Evolutionary conservation across 1,140 invertebrate genomes (phyloP), one percentile per base, ranked within the genome.

Genomic region (Bicyclus anynana): DNA sequence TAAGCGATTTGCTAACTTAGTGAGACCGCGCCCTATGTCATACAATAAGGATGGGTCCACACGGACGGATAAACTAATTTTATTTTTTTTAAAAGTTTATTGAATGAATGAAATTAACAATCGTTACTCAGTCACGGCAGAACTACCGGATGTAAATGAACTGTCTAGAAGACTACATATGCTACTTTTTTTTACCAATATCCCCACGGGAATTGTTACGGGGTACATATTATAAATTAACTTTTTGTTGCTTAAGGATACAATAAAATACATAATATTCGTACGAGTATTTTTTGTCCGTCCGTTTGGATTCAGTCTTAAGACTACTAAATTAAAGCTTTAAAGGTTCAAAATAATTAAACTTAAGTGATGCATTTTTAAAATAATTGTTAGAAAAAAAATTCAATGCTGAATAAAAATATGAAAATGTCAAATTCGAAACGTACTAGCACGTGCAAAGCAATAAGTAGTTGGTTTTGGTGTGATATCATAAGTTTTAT

Each of bases 261-360:
- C n/a, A n/a, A n/a, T n/a, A n/a, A n/a, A n/a, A n/a, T n/a, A n/a
- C n/a, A n/a, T n/a, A n/a, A n/a, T n/a, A n/a, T n/a, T n/a, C n/a
- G n/a, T n/a, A n/a, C n/a, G n/a, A n/a, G n/a, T n/a, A n/a, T 14
- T 40, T 1, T 40, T 38, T 38, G 14, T 10, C 13, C 16, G 14
- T 17, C 37, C 14, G 14, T 20, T 9, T 44, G 13, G 40, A 44
- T 44, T 4, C 10, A 44, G 40, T 4, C 40, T 26, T 26, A 26
- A 27, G 44, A 47, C 21, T 14, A 47, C 23, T 47, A 47, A 47
- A 47, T 47, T 26, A 47, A 47, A 47, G 44, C 44, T 47, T 47
- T 47, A 47, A 47, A 16, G 7, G n/a, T 26, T 47, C 21, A 26
- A 47, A 47, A 5, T 47, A 20, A 47, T 13, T 20, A 47, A 14